Percentiles rank a stretch among this genome's conserved stretches.
These are phyloP conservation scores for Bufo gargarizans DNA, from an alignment of 2,113 vertebrate species.

Conservation along the genomic window DNA sequence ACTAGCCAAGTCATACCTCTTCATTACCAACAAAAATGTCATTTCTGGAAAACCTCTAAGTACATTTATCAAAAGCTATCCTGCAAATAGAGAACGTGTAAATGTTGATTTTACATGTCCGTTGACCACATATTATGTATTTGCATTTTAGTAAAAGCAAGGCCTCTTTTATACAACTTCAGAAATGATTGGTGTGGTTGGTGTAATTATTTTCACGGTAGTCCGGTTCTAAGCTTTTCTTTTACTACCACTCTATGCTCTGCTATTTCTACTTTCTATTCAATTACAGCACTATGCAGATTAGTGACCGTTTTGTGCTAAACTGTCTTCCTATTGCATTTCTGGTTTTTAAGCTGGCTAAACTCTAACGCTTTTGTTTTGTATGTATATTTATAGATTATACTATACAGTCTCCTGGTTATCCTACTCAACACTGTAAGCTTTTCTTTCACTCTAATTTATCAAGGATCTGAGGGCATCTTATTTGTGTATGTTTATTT, in stretches of 20 bases:
- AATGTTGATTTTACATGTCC: neutral
- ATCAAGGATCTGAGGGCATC: slow-evolving; percentile 23
- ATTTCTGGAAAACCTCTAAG: neutral
- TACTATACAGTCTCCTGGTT: neutral
- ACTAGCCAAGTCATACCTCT: no score
- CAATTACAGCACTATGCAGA: slow-evolving; percentile 6
- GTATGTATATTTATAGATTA: neutral
- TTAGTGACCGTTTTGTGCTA: neutral
- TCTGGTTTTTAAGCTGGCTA: neutral
- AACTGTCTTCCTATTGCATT: neutral
- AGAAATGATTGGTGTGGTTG: neutral
- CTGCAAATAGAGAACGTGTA: neutral
- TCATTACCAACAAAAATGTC: neutral
- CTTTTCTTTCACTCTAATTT: neutral
- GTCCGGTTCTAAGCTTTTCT: neutral
- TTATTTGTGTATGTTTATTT: neutral
- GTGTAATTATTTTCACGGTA: neutral
- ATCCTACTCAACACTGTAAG: neutral
- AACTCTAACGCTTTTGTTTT: neutral
- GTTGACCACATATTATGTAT: neutral
- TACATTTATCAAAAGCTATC: neutral
- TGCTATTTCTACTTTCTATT: neutral
- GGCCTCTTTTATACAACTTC: neutral
- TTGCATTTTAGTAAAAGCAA: neutral
- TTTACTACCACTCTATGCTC: neutral